Evolutionary conservation across 2,888 invertebrate genomes (phyloP).

Genomic region (Brachypalpus laphriformis): DNA sequence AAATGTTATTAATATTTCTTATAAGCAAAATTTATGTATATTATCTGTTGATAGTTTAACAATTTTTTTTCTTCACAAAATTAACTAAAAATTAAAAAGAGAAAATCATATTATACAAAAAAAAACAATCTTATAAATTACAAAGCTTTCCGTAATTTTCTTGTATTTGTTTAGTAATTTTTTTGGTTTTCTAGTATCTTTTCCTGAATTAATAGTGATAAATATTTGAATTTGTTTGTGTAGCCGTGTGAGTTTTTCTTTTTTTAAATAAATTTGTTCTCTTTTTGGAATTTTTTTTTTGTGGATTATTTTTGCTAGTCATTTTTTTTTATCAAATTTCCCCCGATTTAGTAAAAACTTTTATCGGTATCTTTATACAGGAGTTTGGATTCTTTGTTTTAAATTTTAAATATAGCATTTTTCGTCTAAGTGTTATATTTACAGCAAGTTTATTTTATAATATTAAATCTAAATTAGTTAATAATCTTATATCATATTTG

Average conservation of each 20-base stretch:
- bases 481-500: conserved; percentile 40
- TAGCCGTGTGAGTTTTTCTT: conserved; percentile 60
- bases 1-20: conserved; percentile 27
- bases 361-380: conserved; percentile 52
- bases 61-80: conserved; percentile 19
- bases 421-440: conserved; percentile 39
- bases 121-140: conserved; percentile 40
- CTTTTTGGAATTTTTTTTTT: conserved; percentile 2
- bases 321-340: conserved; percentile 39
- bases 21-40: conserved; percentile 36
- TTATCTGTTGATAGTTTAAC: conserved; percentile 42
- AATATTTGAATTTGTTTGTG: conserved; percentile 61
- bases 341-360: conserved; percentile 59
- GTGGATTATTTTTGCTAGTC: conserved; percentile 17
- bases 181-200: conserved; percentile 10
- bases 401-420: conserved; percentile 31
- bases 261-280: conserved; percentile 43
- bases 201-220: conserved; percentile 48
- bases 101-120: conserved; percentile 21
- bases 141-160: conserved; percentile 57
- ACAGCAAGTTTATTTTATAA: conserved; percentile 45
- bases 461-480: conserved; percentile 22
- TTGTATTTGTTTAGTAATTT: conserved; percentile 49
- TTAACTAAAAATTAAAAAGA: conserved; percentile 12
- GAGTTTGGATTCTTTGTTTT: conserved; percentile 29